phyloP scores from a whole-genome alignment of 1,140 invertebrate genomes.

The Carposina sasakii region DNA sequence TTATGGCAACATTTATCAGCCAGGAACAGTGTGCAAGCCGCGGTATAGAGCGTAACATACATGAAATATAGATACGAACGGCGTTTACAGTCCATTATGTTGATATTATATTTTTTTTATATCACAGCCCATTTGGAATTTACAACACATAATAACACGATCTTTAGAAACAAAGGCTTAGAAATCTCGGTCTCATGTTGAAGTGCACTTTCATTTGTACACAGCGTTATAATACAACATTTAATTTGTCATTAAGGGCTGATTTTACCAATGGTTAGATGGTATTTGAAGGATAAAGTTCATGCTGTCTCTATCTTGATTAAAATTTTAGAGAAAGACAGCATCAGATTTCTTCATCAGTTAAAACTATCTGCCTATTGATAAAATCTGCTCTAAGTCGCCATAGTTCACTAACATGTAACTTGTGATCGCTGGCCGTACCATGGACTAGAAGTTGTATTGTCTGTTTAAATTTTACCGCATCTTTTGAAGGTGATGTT shows the following conservation, averaged over 20 bases:
- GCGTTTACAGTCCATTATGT: conserved; percentile 78
- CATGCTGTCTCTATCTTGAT: too few relatives aligned
- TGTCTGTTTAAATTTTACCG: not conserved
- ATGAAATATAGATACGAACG: conserved; percentile 73
- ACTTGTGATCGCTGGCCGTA: conserved; percentile 43
- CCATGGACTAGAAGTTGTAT: conserved; percentile 18
- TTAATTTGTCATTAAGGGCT: conserved; percentile 61
- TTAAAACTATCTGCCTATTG: too few relatives aligned
- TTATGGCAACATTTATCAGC: too few relatives aligned
- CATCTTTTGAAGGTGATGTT: too few relatives aligned
- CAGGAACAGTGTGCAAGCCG: conserved; percentile 34
- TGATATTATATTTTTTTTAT: conserved; percentile 76
- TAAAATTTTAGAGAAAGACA: too few relatives aligned
- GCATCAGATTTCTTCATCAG: too few relatives aligned
- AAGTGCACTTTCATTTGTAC: conserved; percentile 72
- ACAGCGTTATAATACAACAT: conserved; percentile 66
- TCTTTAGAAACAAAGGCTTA: conserved; percentile 63
- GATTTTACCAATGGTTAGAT: too few relatives aligned
- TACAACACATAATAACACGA: conserved; percentile 69
- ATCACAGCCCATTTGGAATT: conserved; percentile 82
- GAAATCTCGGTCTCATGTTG: conserved; percentile 54
- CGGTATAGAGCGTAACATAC: conserved; percentile 43
- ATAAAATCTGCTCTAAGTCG: too few relatives aligned
- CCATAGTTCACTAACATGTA: conserved; percentile 47
- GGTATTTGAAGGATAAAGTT: too few relatives aligned